phyloP scores from a whole-genome alignment of 2,888 invertebrate species.

The Clivina fossor region DNA sequence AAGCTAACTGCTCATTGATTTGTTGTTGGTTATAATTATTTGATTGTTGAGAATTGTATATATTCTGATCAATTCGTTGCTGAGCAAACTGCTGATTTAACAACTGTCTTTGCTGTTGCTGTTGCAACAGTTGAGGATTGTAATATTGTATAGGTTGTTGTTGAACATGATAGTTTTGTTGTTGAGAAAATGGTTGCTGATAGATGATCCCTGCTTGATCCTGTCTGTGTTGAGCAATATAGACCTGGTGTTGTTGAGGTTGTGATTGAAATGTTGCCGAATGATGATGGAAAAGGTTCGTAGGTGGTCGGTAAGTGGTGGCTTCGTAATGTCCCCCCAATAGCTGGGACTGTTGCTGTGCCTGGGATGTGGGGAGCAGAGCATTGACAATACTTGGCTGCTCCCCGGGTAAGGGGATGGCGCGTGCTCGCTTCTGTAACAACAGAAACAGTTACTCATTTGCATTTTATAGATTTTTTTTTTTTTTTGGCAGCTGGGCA shows the following conservation, averaged over 20 bases:
- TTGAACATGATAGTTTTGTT: conserved; percentile 46
- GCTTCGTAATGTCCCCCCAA: conserved; percentile 51
- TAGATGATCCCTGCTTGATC: conserved; percentile 42
- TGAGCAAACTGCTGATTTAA: conserved; percentile 12
- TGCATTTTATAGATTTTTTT: not conserved
- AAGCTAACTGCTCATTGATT: conserved; percentile 35
- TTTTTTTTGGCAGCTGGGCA: no score
- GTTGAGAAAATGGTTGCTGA: conserved; percentile 44
- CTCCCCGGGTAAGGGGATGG: conserved; percentile 42
- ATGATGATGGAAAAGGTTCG: conserved; percentile 39
- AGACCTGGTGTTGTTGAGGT: conserved; percentile 44
- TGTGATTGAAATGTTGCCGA: conserved; percentile 38
- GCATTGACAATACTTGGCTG: conserved; percentile 15
- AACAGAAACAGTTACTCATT: conserved; percentile 44
- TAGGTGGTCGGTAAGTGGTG: conserved; percentile 52
- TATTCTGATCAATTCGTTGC: conserved; percentile 21
- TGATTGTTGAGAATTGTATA: conserved; percentile 15
- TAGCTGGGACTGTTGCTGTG: conserved; percentile 41
- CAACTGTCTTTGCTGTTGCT: conserved; percentile 20
- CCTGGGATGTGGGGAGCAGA: conserved; percentile 27
- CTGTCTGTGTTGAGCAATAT: conserved; percentile 37
- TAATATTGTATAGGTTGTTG: conserved; percentile 31
- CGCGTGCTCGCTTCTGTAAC: conserved; percentile 53
- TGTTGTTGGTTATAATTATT: conserved; percentile 17
- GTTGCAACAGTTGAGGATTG: conserved; percentile 14